Evolutionary conservation across 1,140 invertebrate species (phyloP).

Genomic region (Radopholus similis): DNA sequence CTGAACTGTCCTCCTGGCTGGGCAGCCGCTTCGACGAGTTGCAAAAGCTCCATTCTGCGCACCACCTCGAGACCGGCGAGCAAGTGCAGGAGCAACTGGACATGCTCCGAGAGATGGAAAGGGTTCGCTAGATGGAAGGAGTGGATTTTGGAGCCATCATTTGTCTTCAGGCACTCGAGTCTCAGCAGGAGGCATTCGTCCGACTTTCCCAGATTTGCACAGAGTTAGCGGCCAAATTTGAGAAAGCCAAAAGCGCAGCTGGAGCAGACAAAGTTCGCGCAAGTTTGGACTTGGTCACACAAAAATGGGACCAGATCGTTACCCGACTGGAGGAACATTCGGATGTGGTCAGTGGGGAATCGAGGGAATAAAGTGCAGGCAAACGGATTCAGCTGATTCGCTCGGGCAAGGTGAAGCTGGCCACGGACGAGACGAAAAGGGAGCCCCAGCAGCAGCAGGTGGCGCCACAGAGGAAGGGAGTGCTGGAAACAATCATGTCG

Average conservation of each 20-base stretch:
- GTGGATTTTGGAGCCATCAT: neutral
- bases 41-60: constrained; percentile 30
- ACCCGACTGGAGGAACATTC: constrained; percentile 53
- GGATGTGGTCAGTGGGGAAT: constrained; percentile 36
- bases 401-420: constrained; percentile 17
- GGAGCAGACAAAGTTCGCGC: neutral
- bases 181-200: constrained; percentile 50
- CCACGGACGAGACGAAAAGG: constrained; percentile 6
- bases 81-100: constrained; percentile 48
- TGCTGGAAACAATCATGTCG: constrained; percentile 13
- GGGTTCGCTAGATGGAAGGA: neutral
- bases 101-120: constrained; percentile 41
- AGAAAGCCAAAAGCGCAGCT: constrained; percentile 8
- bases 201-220: constrained; percentile 49
- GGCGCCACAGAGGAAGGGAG: neutral
- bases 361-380: neutral
- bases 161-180: constrained; percentile 28
- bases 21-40: constrained; percentile 17
- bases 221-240: constrained; percentile 40
- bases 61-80: constrained; percentile 50
- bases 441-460: neutral
- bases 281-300: constrained; percentile 41
- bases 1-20: constrained; percentile 42
- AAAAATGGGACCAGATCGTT: constrained; percentile 54
- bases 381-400: constrained; percentile 16